A percentile compares a stretch with the other conserved stretches of the same genome.
Evolutionary conservation across 92 coral and sea anemone species (phyloP).

Genomic region (Nematostella vectensis): DNA sequence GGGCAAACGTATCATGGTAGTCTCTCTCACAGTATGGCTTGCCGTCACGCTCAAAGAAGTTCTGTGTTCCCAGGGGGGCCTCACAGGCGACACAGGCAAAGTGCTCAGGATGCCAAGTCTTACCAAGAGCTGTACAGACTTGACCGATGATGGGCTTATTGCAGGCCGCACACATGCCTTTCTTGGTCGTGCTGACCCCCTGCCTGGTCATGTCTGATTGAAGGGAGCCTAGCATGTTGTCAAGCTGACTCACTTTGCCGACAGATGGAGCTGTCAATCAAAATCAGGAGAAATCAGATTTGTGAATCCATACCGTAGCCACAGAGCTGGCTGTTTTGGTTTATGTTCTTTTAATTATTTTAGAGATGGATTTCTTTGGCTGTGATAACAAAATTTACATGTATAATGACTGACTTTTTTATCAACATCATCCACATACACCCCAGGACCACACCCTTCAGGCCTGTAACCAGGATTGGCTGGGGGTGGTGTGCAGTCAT

Average conservation of each 20-base stretch:
- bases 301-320: too few species aligned
- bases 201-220: constrained; percentile 97
- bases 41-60: constrained; percentile 98
- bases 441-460: too few species aligned
- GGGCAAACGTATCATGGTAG: constrained; percentile 94
- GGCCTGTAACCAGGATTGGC: too few species aligned
- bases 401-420: neutral
- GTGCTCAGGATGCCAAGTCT: constrained; percentile 99
- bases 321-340: too few species aligned
- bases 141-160: constrained; percentile 97
- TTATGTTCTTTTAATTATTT: too few species aligned
- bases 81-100: constrained; percentile 96
- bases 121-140: constrained; percentile 96
- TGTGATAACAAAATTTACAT: too few species aligned
- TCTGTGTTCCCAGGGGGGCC: constrained; percentile 80
- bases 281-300: neutral
- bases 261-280: constrained; percentile 41
- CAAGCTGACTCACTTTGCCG: constrained; percentile 93
- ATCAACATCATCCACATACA: neutral
- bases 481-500: too few species aligned
- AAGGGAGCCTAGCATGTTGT: constrained; percentile 92
- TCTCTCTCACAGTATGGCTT: constrained; percentile 95
- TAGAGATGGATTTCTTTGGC: too few species aligned
- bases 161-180: constrained; percentile 92
- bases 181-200: constrained; percentile 97